Conservation (phyloP, 1,140 invertebrate genomes). For the Drosophila melanogaster region DNA sequence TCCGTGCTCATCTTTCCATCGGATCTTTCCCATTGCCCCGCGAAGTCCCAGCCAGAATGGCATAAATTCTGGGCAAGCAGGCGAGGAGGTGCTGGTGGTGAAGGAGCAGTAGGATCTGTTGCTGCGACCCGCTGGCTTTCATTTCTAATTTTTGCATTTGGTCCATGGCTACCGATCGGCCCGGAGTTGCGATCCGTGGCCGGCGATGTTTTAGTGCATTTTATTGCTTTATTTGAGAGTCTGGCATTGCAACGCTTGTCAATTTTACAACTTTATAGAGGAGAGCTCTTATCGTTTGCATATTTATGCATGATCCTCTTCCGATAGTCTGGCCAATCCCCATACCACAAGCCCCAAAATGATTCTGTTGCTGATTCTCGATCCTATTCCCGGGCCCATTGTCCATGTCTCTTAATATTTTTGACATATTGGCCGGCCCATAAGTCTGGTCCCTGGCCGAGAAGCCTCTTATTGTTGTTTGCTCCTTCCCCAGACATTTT, state of each 20-base stretch:
- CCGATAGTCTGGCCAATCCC: constrained; percentile 18
- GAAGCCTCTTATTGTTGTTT: constrained; percentile 52
- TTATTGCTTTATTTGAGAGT: constrained; percentile 80
- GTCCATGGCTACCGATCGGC: constrained; percentile 49
- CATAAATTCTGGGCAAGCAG: constrained; percentile 64
- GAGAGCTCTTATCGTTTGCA: constrained; percentile 77
- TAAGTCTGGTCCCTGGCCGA: constrained; percentile 35
- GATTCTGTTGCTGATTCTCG: constrained; percentile 22
- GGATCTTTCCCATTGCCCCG: constrained; percentile 17
- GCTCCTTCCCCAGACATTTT: constrained; percentile 73
- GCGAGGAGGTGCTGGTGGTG: background rate
- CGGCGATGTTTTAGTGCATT: constrained; percentile 74
- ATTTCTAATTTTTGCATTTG: constrained; percentile 78
- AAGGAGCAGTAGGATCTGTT: background rate
- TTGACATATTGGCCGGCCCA: constrained; percentile 80
- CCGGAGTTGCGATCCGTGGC: constrained; percentile 24
- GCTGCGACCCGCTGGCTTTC: constrained; percentile 69
- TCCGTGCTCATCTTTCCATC: constrained; percentile 54
- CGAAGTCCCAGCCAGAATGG: constrained; percentile 40
- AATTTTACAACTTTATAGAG: constrained; percentile 84
- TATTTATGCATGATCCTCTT: constrained; percentile 62
- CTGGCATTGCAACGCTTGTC: constrained; percentile 72
- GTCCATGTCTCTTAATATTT: constrained; percentile 83
- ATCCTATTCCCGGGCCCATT: constrained; percentile 53
- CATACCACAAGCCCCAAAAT: background rate